Conservation (phyloP, 2,113 vertebrate species). For the Rhagologus leucostigma region DNA sequence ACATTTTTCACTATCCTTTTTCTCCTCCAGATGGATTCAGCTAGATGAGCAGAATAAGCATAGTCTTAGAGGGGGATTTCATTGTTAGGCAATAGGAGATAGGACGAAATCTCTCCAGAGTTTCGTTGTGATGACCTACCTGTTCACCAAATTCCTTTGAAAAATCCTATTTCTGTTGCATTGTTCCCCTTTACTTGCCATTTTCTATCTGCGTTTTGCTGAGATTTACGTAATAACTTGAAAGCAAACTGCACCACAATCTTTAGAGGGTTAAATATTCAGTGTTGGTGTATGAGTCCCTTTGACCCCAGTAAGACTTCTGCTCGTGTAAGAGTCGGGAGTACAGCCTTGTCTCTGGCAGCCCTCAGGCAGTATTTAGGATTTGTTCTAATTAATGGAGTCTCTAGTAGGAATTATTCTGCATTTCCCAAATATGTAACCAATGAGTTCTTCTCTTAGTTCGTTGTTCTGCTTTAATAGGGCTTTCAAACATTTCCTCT, state of each 20-base stretch:
- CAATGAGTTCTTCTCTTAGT: slow-evolving; percentile 15
- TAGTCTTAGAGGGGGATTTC: background rate
- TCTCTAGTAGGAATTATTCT: slow-evolving; percentile 59
- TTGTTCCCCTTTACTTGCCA: background rate
- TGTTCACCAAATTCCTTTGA: background rate
- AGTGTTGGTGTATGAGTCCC: background rate
- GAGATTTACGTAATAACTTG: background rate
- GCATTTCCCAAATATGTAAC: slow-evolving; percentile 16
- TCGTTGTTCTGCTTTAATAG: slow-evolving; percentile 16
- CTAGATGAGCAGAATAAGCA: background rate
- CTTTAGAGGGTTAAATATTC: slow-evolving; percentile 2
- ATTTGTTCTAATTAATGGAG: slow-evolving; percentile 65
- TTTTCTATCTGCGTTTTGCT: background rate
- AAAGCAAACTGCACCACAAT: background rate
- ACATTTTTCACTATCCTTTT: background rate
- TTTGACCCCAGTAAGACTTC: slow-evolving; percentile 35
- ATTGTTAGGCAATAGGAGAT: background rate
- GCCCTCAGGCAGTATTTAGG: slow-evolving; percentile 37
- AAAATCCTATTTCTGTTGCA: background rate
- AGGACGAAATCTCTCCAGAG: background rate
- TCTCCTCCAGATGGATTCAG: background rate
- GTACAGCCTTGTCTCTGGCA: slow-evolving; percentile 44
- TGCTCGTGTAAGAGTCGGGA: slow-evolving; percentile 4
- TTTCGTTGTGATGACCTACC: background rate
- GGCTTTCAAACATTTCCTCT: slow-evolving; percentile 20